phyloP scores from a whole-genome alignment of 2,113 vertebrate genomes.

The Felis catus region DNA sequence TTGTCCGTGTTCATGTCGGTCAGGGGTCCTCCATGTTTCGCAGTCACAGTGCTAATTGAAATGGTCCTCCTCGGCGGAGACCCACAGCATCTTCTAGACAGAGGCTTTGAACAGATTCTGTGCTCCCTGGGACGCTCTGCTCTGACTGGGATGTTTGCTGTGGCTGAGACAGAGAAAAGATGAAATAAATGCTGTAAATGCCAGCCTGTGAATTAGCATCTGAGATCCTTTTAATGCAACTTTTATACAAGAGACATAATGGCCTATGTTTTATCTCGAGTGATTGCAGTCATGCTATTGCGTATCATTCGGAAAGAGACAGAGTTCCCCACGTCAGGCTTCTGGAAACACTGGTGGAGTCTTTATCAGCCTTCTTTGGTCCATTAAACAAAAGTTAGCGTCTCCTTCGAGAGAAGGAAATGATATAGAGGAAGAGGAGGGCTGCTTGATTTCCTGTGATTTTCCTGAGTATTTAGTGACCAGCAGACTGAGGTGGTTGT shows the following conservation, averaged over 20 bases:
- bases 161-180: not conserved
- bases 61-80: not conserved
- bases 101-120: not conserved
- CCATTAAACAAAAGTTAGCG: not conserved
- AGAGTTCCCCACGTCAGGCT: conserved; percentile 3
- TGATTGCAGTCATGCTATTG: not conserved
- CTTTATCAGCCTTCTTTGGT: not conserved
- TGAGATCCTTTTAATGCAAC: not conserved
- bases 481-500: not conserved
- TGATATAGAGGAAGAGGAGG: not conserved
- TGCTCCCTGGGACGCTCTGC: not conserved
- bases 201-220: conserved; percentile 27
- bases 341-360: not conserved
- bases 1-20: not conserved
- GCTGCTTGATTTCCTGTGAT: not conserved
- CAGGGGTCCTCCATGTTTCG: not conserved
- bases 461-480: not conserved
- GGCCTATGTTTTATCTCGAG: not conserved
- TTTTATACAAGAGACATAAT: conserved; percentile 17
- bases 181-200: not conserved
- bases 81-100: not conserved
- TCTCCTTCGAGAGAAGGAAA: not conserved
- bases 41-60: not conserved
- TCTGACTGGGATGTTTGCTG: not conserved
- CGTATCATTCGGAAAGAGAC: not conserved